Evolutionary conservation across 2,113 vertebrate genomes (phyloP), one percentile per base, ranked within the genome.

Genomic region (Epinephelus lanceolatus): DNA sequence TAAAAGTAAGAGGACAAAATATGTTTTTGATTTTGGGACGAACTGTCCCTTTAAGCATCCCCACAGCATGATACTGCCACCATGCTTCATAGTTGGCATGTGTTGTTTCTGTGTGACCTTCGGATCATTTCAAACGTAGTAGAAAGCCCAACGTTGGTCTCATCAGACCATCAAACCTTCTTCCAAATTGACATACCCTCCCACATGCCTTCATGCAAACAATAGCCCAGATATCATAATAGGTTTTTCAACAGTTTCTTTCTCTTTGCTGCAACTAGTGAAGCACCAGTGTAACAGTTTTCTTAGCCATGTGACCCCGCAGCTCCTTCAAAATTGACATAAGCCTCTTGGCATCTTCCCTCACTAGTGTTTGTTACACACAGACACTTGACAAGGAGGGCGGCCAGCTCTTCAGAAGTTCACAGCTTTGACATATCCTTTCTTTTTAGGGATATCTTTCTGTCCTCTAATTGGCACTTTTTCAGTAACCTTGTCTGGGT

Each of bases 101-200:
- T 13, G 13, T 13, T 15, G 11, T 30, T 13, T 21, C 56, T 49
- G 6, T 14, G 14, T 2, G 1, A 14, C 19, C 55, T 69, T 51
- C 60, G 14, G 53, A 49, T 59, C 21, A 17, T 45, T 14, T 69
- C 53, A 69, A 33, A 37, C 45, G 6, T 62, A 17, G 49, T 27
- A 15, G 37, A 47, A 40, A 45, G 37, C 37, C 47, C 4, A 42
- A n/a, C 52, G 2, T n/a, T 51, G 62, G 27, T 63, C n/a, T 55
- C 59, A 76, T 61, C 33, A 61, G 21, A 60, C 42, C 47, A 42
- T 80, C n/a, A 60, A 63, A 55, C 67, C 18, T 6, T 40, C 18
- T 11, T 40, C 27, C 55, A 21, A 14, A 61, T 61, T 70, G 40
- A 60, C 23, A 33, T 1, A 37, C 14, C 21, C 9, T 70, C 33